Percentiles rank a stretch among this genome's conserved stretches.
These are phyloP conservation scores for Salvator merianae DNA, from an alignment of 2,113 vertebrate species.

Conservation along the genomic window DNA sequence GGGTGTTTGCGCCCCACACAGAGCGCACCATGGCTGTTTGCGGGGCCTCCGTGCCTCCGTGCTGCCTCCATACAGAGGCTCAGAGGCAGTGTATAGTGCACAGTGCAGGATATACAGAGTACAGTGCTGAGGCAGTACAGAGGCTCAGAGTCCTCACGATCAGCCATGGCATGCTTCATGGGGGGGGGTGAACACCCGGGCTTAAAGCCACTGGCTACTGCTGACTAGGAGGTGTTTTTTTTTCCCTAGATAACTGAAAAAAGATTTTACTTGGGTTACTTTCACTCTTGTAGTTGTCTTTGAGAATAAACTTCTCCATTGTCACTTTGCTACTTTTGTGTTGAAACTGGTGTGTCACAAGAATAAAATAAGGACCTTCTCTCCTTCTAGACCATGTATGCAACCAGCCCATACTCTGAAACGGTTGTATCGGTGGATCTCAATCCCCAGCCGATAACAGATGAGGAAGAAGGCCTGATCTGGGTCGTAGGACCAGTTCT, in stretches of 20 bases:
- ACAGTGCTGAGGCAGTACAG: no score
- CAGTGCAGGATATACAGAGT: no score
- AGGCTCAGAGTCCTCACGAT: no score
- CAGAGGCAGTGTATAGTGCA: no score
- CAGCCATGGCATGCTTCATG: no score
- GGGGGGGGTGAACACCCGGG: no score
- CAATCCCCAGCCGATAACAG: slow-evolving; percentile 96
- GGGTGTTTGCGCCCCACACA: no score
- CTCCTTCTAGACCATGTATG: slow-evolving; percentile 90
- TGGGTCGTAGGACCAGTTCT: slow-evolving; percentile 99
- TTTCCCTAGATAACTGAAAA: neutral
- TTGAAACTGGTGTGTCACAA: slow-evolving; percentile 14
- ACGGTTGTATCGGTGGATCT: slow-evolving; percentile 93
- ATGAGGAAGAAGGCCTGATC: slow-evolving; percentile 97
- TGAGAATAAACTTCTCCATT: slow-evolving; percentile 39
- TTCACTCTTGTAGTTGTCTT: slow-evolving; percentile 34
- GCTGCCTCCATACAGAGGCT: no score
- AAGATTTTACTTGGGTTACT: slow-evolving; percentile 29
- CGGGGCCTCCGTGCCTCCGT: no score
- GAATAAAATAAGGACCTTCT: slow-evolving; percentile 43
- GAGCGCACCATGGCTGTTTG: no score
- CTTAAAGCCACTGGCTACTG: no score
- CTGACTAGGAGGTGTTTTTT: no score
- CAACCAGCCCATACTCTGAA: slow-evolving; percentile 97
- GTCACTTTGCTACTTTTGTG: slow-evolving; percentile 15